Conservation (phyloP, 1,140 invertebrate species). For the Scaptomyza hsui region DNA sequence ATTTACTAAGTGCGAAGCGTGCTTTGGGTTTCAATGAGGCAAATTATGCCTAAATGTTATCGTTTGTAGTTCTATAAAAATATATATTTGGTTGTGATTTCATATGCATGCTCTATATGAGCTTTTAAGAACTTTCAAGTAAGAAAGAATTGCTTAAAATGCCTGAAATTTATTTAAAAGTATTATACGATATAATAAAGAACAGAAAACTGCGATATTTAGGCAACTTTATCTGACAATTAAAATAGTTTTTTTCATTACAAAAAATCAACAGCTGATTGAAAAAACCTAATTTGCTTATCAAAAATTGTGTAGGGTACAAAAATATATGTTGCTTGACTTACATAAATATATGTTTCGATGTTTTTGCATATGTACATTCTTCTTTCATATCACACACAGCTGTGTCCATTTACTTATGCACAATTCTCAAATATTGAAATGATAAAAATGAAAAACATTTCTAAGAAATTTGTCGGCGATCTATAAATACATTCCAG, state of each 20-base stretch:
- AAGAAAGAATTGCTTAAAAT: neutral
- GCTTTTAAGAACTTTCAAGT: neutral
- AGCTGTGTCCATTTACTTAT: constrained; percentile 30
- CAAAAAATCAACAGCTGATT: neutral
- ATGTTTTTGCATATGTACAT: constrained; percentile 45
- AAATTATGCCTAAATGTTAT: constrained; percentile 43
- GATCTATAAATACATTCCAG: constrained; percentile 47
- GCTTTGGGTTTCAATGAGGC: constrained; percentile 67
- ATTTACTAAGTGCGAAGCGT: constrained; percentile 71
- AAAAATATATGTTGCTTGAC: constrained; percentile 20
- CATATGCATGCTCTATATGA: constrained; percentile 1
- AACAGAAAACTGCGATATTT: too few relatives aligned
- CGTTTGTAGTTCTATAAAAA: constrained; percentile 24
- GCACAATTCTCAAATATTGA: constrained; percentile 20
- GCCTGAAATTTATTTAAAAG: neutral
- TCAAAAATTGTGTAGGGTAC: constrained; percentile 22
- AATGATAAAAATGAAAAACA: constrained; percentile 30
- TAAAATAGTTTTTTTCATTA: neutral
- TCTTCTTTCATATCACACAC: constrained; percentile 18
- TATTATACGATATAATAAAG: too few relatives aligned
- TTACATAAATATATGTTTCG: constrained; percentile 29
- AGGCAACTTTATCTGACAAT: too few relatives aligned
- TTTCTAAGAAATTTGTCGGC: constrained; percentile 48
- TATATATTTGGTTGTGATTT: neutral
- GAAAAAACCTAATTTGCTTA: constrained; percentile 1